phyloP scores from a whole-genome alignment of 2,888 invertebrate genomes.

The Aspidapion aeneum region DNA sequence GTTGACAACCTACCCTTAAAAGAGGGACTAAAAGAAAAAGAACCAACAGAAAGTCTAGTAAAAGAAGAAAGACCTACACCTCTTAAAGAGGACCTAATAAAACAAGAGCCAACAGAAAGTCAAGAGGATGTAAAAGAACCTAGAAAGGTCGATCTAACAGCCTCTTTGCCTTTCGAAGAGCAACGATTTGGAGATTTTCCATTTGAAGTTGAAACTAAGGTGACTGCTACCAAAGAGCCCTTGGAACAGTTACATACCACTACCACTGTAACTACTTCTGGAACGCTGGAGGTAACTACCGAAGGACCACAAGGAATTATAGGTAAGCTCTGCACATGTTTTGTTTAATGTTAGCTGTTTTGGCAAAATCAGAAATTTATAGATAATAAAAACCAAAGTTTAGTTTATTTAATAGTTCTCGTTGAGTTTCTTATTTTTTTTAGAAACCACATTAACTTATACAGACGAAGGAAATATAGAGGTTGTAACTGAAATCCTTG shows the following conservation, averaged over 20 bases:
- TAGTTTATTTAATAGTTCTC: too few relatives aligned
- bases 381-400: too few relatives aligned
- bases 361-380: too few relatives aligned
- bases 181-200: constrained; percentile 26
- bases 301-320: constrained; percentile 45
- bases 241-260: constrained; percentile 39
- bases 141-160: background rate
- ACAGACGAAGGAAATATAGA: constrained; percentile 43
- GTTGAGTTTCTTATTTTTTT: too few relatives aligned
- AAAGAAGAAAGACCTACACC: background rate
- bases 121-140: background rate
- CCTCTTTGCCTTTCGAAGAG: constrained; percentile 5
- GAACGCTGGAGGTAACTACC: constrained; percentile 43
- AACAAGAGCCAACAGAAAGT: too few relatives aligned
- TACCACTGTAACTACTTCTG: constrained; percentile 42
- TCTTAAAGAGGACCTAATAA: background rate
- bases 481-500: constrained; percentile 28
- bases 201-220: constrained; percentile 31
- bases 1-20: background rate
- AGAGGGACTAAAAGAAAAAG: too few relatives aligned
- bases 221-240: constrained; percentile 33
- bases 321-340: constrained; percentile 7
- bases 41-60: background rate
- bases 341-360: too few relatives aligned
- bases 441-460: constrained; percentile 41